Base-by-base conservation (phyloP, 2,113 vertebrate genomes). In the cattle (Bos taurus) region DNA sequence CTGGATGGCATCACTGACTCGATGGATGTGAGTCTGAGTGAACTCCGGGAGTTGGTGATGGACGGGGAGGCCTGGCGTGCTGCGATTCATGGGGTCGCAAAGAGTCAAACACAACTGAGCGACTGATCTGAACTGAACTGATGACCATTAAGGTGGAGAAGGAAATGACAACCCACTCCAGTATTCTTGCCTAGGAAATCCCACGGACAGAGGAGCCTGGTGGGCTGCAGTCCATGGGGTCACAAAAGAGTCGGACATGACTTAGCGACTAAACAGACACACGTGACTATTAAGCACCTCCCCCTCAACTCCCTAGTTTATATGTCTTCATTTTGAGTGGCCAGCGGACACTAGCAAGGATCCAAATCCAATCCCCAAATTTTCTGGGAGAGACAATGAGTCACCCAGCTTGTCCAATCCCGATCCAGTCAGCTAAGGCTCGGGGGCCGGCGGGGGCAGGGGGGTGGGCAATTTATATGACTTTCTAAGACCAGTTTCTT, bases 401-500 rank as follows among this genome's bases (percentile, higher is more conserved):
- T 46, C 46, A 74, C 71, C 54, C 33, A 46, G 26, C 26, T 56
- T 52, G 6, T 64, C 40, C 33, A 90, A 28, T 59, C 33, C 91
- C 13, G 21, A 92, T 23, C 36, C 56, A 78, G 50, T 78, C 56
- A 59, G 23, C 23, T 36, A 54, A 64, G 62, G 7, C 12, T 62
- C 60, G 9, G 40, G 80, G 15, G 19, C 0, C 1, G 21, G 64
- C 4, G 0, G 71, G 36, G 67, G n/a, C n/a, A 71, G 5, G 48
- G 40, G 85, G 3, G 7, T 88, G 78, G 62, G 17, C n/a, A 88
- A 83, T 54, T 40, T 59, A 71, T 10, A 16, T 83, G 85, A 90
- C 30, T 84, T 90, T 95, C 81, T 92, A 83, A 25, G 23, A 56
- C n/a, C 67, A 16, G 23, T 59, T 71, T 93, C 88, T 54, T 96